Conservation (phyloP, 2,797 vertebrate genomes). For the Poecilia velifera region DNA sequence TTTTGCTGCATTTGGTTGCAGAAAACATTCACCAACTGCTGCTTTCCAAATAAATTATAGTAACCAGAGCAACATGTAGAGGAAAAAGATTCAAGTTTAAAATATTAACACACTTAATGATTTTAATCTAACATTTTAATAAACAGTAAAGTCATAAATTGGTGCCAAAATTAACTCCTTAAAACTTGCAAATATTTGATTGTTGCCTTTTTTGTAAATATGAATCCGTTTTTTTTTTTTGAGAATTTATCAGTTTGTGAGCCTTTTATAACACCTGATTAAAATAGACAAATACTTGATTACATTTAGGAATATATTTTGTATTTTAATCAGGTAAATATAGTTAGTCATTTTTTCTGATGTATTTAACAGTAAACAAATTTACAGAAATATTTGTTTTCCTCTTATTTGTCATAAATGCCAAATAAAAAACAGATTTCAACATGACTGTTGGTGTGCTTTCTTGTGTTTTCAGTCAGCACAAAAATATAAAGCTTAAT, state of each 20-base stretch:
- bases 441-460: background rate
- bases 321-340: background rate
- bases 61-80: slow-evolving; percentile 91
- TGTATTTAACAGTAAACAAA: background rate
- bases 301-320: background rate
- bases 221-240: background rate
- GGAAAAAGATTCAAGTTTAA: background rate
- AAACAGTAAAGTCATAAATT: background rate
- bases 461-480: background rate
- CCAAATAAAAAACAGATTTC: background rate
- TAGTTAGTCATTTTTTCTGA: background rate
- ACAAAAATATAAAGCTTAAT: background rate
- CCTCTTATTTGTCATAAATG: background rate
- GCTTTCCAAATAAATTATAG: slow-evolving; percentile 95
- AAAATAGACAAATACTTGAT: background rate
- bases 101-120: background rate
- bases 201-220: background rate
- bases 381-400: background rate
- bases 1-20: slow-evolving; percentile 88
- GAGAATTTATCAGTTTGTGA: background rate
- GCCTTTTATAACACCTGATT: background rate
- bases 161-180: background rate
- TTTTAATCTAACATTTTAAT: background rate
- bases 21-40: slow-evolving; percentile 95
- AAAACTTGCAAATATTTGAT: background rate